Base-by-base conservation (phyloP, 2,113 vertebrate species). In the Cervus canadensis region DNA sequence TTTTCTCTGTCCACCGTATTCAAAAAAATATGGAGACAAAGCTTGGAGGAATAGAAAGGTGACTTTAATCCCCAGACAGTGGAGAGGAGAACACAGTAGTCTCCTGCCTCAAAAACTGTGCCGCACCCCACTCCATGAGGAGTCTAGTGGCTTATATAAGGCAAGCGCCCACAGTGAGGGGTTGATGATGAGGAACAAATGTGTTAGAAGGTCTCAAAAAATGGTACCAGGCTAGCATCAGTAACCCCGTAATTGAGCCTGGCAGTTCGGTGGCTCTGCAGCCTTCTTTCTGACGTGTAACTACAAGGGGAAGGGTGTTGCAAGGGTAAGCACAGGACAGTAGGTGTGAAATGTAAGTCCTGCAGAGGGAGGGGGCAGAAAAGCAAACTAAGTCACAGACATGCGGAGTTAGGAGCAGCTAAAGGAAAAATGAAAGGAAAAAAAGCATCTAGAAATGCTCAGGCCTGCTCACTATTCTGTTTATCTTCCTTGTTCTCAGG, bases 81-180 rank as follows among this genome's bases (percentile, higher is more conserved):
- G 64, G 64, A 67, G 64, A 36, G 64, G 8, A n/a, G 33, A 36
- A 36, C 64, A 67, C 33, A 67, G 62, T n/a, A 16, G 64, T 17
- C 64, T 67, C 33, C 9, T 19, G 62, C 64, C 16, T 67, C 64
- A 36, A 67, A 36, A 67, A 36, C 64, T n/a, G 33, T 21, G 64
- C 64, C 2, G 0, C 64, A 21, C 1, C 33, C 64, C 1, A 2
- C 64, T 36, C 33, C 33, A 36, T 2, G 4, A 67, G 64, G 33
- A 21, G 33, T 67, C 64, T 36, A 67, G 33, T 0, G 2, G 33
- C 64, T 67, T 21, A 36, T 36, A 36, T 11, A 36, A 36, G 33
- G 33, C 64, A 36, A 67, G 33, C 17, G 17, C 17, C 36, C 17
- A 5, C 64, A 67, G 64, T 36, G 64, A 67, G 17, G 33, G 17